Conservation (phyloP, 1,140 invertebrate species). For the Oreohelix idahoensis region DNA sequence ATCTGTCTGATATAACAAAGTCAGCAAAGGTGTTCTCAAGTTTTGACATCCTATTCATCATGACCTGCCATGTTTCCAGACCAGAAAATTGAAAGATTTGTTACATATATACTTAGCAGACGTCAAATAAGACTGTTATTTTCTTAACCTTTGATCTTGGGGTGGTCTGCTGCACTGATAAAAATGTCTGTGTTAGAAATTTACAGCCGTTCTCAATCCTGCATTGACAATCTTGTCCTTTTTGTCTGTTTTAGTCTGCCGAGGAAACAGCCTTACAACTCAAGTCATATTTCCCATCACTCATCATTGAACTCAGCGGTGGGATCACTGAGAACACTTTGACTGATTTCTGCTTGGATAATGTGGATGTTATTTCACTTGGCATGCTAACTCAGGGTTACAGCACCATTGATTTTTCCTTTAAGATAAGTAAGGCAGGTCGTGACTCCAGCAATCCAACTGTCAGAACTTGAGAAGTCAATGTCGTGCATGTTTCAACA, state of each 20-base stretch:
- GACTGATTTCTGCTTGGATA: slow-evolving; percentile 59
- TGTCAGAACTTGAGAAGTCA: slow-evolving; percentile 41
- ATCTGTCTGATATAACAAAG: too few species aligned
- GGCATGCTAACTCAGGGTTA: slow-evolving; percentile 74
- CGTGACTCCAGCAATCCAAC: slow-evolving; percentile 64
- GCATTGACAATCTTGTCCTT: neutral
- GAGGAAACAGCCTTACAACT: slow-evolving; percentile 59
- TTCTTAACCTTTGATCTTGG: too few species aligned
- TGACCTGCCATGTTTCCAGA: too few species aligned
- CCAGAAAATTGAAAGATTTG: too few species aligned
- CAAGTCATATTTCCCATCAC: slow-evolving; percentile 66
- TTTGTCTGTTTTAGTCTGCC: slow-evolving; percentile 54
- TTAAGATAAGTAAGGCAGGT: slow-evolving; percentile 71
- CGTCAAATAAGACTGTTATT: too few species aligned
- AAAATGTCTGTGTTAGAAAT: too few species aligned
- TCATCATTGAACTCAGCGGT: slow-evolving; percentile 74
- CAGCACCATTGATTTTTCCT: slow-evolving; percentile 72
- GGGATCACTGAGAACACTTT: slow-evolving; percentile 71
- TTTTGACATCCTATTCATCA: too few species aligned
- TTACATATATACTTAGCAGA: too few species aligned
- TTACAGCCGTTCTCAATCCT: too few species aligned
- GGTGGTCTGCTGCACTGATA: too few species aligned
- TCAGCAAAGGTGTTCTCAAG: too few species aligned
- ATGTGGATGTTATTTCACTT: slow-evolving; percentile 74
- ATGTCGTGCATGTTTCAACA: too few species aligned